Evolutionary conservation across 2,888 invertebrate genomes (phyloP).

Genomic region (Amiota communis): DNA sequence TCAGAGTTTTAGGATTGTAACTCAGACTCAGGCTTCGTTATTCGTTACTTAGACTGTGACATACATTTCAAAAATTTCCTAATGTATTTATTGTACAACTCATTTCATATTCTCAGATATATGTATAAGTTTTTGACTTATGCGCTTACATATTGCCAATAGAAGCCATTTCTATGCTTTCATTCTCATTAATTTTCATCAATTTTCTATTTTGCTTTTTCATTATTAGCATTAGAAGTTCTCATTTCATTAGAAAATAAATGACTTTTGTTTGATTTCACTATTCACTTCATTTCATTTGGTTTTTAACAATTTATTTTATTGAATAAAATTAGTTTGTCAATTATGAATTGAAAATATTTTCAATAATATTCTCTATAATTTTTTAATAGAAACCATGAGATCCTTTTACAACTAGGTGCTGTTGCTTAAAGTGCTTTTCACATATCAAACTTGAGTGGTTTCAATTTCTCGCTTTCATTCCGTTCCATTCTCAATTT

Average conservation of each 20-base stretch:
- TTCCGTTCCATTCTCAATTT: not conserved
- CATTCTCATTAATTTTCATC: too few relatives aligned
- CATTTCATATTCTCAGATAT: too few relatives aligned
- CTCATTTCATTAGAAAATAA: not conserved
- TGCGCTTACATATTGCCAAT: not conserved
- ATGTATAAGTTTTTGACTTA: not conserved
- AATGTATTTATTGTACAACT: constrained; percentile 5
- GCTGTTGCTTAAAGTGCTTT: not conserved
- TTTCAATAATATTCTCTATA: too few relatives aligned
- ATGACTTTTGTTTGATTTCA: not conserved
- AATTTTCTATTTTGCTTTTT: too few relatives aligned
- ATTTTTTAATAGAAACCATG: too few relatives aligned
- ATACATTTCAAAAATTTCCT: not conserved
- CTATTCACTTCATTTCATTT: not conserved
- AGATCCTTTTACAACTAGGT: too few relatives aligned
- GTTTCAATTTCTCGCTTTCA: not conserved
- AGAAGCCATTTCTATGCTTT: not conserved
- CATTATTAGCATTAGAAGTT: too few relatives aligned
- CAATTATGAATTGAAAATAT: not conserved
- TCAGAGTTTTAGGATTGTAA: not conserved
- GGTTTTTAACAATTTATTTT: not conserved
- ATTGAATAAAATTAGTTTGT: not conserved
- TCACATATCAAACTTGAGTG: not conserved
- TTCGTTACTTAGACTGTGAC: not conserved
- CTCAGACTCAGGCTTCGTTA: not conserved